phyloP scores from a whole-genome alignment of 1,140 invertebrate species.

The Cecropterus lyciades region DNA sequence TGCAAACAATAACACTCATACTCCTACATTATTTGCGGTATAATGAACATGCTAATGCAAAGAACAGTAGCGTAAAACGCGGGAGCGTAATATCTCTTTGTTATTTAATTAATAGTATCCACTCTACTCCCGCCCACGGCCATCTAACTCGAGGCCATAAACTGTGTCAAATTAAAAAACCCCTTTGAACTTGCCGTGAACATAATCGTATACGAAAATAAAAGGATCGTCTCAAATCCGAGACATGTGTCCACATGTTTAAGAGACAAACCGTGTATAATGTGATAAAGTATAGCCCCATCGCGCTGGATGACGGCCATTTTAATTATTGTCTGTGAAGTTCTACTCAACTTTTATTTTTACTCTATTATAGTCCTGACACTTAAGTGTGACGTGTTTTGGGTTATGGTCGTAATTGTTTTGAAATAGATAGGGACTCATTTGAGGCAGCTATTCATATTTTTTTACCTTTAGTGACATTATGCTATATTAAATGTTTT shows the following conservation, averaged over 20 bases:
- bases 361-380: constrained; percentile 45
- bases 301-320: constrained; percentile 43
- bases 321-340: constrained; percentile 58
- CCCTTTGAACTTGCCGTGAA: constrained; percentile 74
- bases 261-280: constrained; percentile 75
- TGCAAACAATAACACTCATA: constrained; percentile 17
- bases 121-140: constrained; percentile 45
- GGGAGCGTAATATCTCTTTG: constrained; percentile 52
- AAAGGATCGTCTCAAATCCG: constrained; percentile 67
- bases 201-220: constrained; percentile 73
- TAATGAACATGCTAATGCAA: constrained; percentile 28
- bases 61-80: constrained; percentile 23
- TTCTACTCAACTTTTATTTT: constrained; percentile 50
- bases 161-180: constrained; percentile 82
- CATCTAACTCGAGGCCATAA: constrained; percentile 72
- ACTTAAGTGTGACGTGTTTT: constrained; percentile 40
- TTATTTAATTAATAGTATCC: constrained; percentile 61
- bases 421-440: constrained; percentile 2
- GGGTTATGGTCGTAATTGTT: constrained; percentile 50
- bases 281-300: constrained; percentile 67
- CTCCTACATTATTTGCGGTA: constrained; percentile 1
- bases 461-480: no score
- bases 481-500: no score
- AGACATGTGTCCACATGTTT: constrained; percentile 79
- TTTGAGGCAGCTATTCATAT: neutral